Conservation (phyloP, 2,888 invertebrate species). For the Nemoura dubitans region DNA sequence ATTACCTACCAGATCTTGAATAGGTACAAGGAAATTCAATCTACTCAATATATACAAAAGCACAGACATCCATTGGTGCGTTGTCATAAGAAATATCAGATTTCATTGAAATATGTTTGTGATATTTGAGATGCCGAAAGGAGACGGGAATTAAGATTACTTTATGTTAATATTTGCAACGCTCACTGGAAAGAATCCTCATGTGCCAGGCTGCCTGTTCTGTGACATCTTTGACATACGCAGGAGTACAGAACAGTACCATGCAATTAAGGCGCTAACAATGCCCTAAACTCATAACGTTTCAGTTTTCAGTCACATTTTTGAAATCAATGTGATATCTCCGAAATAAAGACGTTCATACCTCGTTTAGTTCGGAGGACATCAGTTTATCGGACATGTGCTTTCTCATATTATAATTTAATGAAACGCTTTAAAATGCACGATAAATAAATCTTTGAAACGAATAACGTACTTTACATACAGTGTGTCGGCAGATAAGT, state of each 20-base stretch:
- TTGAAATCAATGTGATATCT: too few relatives aligned
- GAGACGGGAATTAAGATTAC: background rate
- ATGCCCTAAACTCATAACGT: too few relatives aligned
- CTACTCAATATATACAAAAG: background rate
- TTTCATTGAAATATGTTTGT: background rate
- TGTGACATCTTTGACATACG: too few relatives aligned
- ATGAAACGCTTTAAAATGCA: background rate
- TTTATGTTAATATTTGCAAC: background rate
- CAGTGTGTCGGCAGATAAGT: conserved; percentile 30
- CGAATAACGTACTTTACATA: conserved; percentile 18
- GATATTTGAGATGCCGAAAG: background rate
- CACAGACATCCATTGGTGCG: background rate
- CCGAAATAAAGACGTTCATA: background rate
- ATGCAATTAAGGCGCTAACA: too few relatives aligned
- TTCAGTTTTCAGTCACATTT: too few relatives aligned
- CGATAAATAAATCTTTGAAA: background rate
- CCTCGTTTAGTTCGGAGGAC: background rate
- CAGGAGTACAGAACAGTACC: too few relatives aligned
- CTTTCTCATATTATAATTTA: background rate
- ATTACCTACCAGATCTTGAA: background rate
- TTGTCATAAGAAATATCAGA: background rate
- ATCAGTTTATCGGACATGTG: background rate
- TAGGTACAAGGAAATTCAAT: background rate
- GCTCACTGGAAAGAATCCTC: background rate
- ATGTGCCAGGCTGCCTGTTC: too few relatives aligned